Percentiles rank a stretch among this genome's conserved stretches.
Evolutionary conservation across 2,888 invertebrate species (phyloP).

Genomic region (Pseudococcus longispinus): DNA sequence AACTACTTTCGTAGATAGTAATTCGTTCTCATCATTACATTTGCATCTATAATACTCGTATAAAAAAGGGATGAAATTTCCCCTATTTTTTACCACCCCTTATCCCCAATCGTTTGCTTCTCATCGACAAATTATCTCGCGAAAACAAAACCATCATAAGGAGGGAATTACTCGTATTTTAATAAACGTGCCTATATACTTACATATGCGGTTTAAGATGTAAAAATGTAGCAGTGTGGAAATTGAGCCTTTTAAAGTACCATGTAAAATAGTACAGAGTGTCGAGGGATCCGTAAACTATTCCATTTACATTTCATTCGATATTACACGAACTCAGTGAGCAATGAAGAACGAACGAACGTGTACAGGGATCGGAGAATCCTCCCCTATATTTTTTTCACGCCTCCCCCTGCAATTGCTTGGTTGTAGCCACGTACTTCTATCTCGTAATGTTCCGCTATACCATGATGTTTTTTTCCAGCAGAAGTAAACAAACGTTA

Average conservation of each 20-base stretch:
- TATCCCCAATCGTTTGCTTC: neutral
- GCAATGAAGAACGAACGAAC: neutral
- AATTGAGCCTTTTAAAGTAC: conserved; percentile 19
- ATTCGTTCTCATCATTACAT: neutral
- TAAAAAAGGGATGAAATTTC: neutral
- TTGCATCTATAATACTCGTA: neutral
- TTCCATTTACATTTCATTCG: conserved; percentile 34
- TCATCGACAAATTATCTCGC: neutral
- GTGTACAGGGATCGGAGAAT: neutral
- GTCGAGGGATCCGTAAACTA: conserved; percentile 31
- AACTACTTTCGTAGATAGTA: too few relatives aligned
- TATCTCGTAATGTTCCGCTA: neutral
- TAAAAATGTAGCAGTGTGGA: neutral
- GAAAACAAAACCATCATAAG: neutral
- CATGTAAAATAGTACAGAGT: conserved; percentile 22
- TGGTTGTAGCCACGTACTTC: neutral
- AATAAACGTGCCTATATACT: neutral
- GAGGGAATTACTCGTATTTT: neutral
- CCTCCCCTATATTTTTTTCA: conserved; percentile 8
- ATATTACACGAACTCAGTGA: neutral
- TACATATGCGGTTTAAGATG: neutral
- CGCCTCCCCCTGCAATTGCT: neutral
- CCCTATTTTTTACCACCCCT: neutral
- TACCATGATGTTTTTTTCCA: neutral
- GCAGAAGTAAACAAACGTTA: conserved; percentile 41